Evolutionary conservation across 2,888 invertebrate genomes (phyloP), one percentile per base, ranked within the genome.

Genomic region (Theristus sp.): DNA sequence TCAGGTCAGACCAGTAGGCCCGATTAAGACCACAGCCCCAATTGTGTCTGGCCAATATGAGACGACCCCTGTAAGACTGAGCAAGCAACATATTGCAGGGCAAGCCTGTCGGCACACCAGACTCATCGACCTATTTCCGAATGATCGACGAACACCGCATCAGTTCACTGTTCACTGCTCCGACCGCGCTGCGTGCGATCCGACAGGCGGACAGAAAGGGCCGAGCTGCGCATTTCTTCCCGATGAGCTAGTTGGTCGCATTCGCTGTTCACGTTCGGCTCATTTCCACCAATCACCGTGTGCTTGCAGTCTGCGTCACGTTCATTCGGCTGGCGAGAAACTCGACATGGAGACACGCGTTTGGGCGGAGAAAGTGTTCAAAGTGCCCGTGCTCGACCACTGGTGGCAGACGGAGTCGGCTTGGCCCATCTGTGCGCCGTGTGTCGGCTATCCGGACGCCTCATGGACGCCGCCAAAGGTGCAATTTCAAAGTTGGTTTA

Each of bases 341-440:
- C 88, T 90, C 72, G 93, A 93, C 73, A 83, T 85, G 66, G 89
- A 89, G 70, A 89, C 91, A 0, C 84, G 87, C 78, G 70, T 77
- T 10, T 87, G 87, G 87, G 82, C 84, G 3, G 82, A 83, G 69
- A 80, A 80, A 62, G 78, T 78, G 10, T 84, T 87, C 69, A 80
- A 83, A 61, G 76, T 26, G 27, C 46, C 57, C 47, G 38, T 3
- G 3, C 54, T 89, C 59, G 91, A 93, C 74, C 87, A 93, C 75
- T 93, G 90, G 90, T 93, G 93, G 91, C 93, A 93, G 78, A 91
- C 93, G 1, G 93, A 93, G 77, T 86, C 88, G 0, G 91, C 91
- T 0, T 87, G 88, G 63, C 84, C 89, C 0, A 86, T 93, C 61
- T 87, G 89, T 0, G 85, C 88, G 0, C 83, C 85, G 0, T 87